A percentile compares a stretch with the other conserved stretches of the same genome.
Evolutionary conservation across 2,797 vertebrate genomes (phyloP).

Genomic region (Synaphobranchus kaupii): DNA sequence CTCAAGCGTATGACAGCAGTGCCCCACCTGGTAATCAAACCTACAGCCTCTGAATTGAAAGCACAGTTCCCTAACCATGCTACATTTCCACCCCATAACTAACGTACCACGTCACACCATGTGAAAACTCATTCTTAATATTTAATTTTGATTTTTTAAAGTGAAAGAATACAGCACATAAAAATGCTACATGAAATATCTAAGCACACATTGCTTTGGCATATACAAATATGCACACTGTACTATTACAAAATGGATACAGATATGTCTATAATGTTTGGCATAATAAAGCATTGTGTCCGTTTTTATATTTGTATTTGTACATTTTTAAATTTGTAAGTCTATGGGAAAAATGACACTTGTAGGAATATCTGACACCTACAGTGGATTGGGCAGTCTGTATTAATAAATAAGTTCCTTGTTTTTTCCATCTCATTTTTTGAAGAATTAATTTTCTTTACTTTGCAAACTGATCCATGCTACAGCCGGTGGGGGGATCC

Average conservation of each 20-base stretch:
- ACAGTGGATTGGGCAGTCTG: neutral
- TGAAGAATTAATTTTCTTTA: neutral
- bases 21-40: too few species aligned
- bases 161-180: neutral
- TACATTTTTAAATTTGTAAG: constrained; percentile 45
- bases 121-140: constrained; percentile 1
- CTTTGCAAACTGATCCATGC: neutral
- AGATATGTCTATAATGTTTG: constrained; percentile 26
- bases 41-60: too few species aligned
- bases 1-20: too few species aligned
- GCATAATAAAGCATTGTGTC: constrained; percentile 6
- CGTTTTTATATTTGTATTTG: constrained; percentile 45
- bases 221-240: constrained; percentile 17
- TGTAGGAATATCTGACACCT: neutral
- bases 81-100: too few species aligned
- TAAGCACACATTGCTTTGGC: neutral
- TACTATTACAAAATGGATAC: constrained; percentile 34
- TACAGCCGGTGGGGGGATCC: neutral
- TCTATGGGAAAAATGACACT: constrained; percentile 12
- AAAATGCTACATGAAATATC: neutral
- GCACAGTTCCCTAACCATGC: too few species aligned
- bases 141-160: constrained; percentile 8
- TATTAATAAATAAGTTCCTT: neutral
- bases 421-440: neutral
- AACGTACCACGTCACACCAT: too few species aligned